Percentiles rank a stretch among this genome's conserved stretches.
Evolutionary conservation across 2,113 vertebrate species (phyloP).

Genomic region (Ptychochromis oligacanthus): DNA sequence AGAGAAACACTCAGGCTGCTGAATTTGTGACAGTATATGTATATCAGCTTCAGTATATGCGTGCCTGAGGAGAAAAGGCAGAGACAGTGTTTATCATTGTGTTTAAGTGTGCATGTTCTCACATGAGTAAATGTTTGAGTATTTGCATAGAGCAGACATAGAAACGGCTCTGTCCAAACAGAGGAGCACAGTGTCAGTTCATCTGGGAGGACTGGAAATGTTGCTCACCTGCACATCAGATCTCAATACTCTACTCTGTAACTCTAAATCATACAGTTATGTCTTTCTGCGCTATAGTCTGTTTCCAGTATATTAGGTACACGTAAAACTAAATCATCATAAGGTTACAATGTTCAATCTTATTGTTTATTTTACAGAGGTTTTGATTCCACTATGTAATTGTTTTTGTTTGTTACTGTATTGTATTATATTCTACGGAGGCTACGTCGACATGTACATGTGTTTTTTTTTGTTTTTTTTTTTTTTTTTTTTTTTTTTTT

Average conservation of each 20-base stretch:
- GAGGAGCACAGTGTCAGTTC: not conserved
- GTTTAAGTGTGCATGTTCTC: not conserved
- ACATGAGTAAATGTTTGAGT: constrained; percentile 2
- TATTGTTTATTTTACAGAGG: not conserved
- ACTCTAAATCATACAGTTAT: not conserved
- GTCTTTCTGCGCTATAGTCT: not conserved
- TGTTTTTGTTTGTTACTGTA: not conserved
- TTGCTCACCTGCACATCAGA: not conserved
- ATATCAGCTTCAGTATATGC: not conserved
- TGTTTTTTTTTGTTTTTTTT: too few species aligned
- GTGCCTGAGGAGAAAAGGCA: not conserved
- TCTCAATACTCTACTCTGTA: not conserved
- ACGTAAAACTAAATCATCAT: not conserved
- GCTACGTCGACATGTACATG: too few species aligned
- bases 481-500: too few species aligned
- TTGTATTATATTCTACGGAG: not conserved
- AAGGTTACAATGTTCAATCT: not conserved
- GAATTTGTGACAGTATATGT: not conserved
- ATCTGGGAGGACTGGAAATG: constrained; percentile 23
- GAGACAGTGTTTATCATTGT: not conserved
- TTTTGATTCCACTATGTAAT: not conserved
- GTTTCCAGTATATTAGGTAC: not conserved
- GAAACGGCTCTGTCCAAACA: constrained; percentile 10
- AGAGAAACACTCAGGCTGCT: not conserved
- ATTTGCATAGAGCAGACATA: constrained; percentile 18